A percentile compares a stretch with the other conserved stretches of the same genome.
Evolutionary conservation across 2,113 vertebrate genomes (phyloP).

Genomic region (Mystacornis crossleyi): DNA sequence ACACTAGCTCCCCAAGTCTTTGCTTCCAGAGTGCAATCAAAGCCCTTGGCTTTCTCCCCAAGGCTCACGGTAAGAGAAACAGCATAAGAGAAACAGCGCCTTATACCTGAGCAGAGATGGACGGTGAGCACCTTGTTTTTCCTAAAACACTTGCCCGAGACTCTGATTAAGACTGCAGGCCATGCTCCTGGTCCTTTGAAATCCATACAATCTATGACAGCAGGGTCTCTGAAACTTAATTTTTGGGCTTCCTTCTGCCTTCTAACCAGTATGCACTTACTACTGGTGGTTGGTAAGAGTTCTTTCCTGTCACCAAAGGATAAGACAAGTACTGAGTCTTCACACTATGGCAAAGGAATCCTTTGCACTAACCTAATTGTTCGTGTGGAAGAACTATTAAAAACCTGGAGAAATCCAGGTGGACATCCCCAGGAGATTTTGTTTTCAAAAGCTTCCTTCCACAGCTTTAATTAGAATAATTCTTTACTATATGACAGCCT

Average conservation of each 20-base stretch:
- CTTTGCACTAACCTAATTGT: neutral
- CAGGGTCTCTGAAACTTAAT: neutral
- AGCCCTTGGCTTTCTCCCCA: neutral
- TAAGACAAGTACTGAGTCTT: neutral
- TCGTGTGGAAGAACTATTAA: neutral
- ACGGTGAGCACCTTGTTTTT: neutral
- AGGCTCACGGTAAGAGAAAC: neutral
- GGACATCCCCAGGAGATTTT: neutral
- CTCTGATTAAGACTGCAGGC: neutral
- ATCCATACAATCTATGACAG: neutral
- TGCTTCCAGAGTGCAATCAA: neutral
- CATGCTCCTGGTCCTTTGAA: neutral
- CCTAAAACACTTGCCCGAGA: neutral
- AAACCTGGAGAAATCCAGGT: neutral
- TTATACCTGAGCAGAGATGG: neutral
- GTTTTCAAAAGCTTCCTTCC: neutral
- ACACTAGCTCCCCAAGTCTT: neutral
- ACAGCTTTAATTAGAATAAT: neutral
- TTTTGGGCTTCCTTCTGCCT: neutral
- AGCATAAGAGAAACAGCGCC: neutral
- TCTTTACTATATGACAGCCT: neutral
- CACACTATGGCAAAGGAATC: neutral
- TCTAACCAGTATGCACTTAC: fast-evolving
- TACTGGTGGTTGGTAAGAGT: neutral
- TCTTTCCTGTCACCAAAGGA: neutral